phyloP scores from a whole-genome alignment of 2,797 vertebrate species.

The Lindbergichthys nudifrons region DNA sequence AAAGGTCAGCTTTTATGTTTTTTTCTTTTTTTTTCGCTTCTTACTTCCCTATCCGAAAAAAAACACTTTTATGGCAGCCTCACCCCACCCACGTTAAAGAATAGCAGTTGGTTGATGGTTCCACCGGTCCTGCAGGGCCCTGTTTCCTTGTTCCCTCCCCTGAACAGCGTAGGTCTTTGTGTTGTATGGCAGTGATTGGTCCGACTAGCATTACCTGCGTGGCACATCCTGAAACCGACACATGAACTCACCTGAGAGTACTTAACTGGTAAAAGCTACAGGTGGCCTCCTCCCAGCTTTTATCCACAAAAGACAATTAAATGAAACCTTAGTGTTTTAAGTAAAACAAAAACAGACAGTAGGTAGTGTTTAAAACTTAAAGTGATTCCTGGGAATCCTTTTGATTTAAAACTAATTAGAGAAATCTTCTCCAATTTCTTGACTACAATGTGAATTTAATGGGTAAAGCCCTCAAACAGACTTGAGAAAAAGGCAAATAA shows the following conservation, averaged over 20 bases:
- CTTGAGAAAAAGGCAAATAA: conserved; percentile 67
- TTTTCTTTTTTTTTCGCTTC: conserved; percentile 6
- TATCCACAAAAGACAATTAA: conserved; percentile 12
- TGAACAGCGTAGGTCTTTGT: conserved; percentile 75
- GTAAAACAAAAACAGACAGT: neutral
- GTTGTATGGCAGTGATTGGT: conserved; percentile 79
- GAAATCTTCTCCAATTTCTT: neutral
- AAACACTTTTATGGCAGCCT: conserved; percentile 62
- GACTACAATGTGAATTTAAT: conserved; percentile 43
- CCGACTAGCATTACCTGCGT: conserved; percentile 75
- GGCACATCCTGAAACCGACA: conserved; percentile 86
- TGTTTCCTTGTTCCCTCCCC: conserved; percentile 82
- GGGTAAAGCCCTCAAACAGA: conserved; percentile 56
- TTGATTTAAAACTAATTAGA: conserved; percentile 21
- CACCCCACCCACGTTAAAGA: conserved; percentile 83
- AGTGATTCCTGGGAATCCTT: neutral
- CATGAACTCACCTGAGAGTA: conserved; percentile 75
- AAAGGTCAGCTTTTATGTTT: conserved; percentile 30
- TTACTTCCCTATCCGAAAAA: conserved; percentile 45
- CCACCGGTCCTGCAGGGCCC: conserved; percentile 82
- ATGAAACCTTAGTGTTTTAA: conserved; percentile 11
- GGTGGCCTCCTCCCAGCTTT: conserved; percentile 34
- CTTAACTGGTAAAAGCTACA: conserved; percentile 47
- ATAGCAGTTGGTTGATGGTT: conserved; percentile 84
- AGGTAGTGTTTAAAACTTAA: neutral